Evolutionary conservation across 2,888 invertebrate species (phyloP).

Genomic region (Amaurobius ferox): DNA sequence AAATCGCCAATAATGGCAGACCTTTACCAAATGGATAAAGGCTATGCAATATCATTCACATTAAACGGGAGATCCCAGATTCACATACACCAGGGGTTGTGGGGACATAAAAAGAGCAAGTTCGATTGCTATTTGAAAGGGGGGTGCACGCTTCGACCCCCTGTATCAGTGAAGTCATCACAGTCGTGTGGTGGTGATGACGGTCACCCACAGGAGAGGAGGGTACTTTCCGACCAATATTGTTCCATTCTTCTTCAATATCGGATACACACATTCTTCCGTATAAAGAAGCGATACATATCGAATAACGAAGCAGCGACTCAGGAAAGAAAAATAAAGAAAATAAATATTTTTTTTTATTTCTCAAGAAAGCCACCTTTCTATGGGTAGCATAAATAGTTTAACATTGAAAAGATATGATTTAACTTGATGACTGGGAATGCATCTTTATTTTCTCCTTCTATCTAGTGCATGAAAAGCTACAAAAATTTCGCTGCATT

Average conservation of each 20-base stretch:
- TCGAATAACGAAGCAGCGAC: too few relatives aligned
- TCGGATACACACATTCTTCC: neutral
- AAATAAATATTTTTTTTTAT: too few relatives aligned
- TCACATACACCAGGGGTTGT: neutral
- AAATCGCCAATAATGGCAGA: slow-evolving; percentile 30
- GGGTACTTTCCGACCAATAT: neutral
- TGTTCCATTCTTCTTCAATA: neutral
- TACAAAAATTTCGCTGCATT: too few relatives aligned
- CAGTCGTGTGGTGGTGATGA: slow-evolving; percentile 35
- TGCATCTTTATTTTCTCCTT: too few relatives aligned
- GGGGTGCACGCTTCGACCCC: slow-evolving; percentile 21
- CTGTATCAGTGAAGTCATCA: slow-evolving; percentile 45
- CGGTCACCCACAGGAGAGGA: slow-evolving; percentile 29
- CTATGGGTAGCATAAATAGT: too few relatives aligned
- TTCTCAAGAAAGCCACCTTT: too few relatives aligned
- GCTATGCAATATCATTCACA: slow-evolving; percentile 13
- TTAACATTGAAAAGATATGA: too few relatives aligned
- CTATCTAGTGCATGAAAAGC: too few relatives aligned
- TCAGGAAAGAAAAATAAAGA: too few relatives aligned
- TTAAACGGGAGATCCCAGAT: neutral
- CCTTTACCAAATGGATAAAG: neutral
- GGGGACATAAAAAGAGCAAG: slow-evolving; percentile 27
- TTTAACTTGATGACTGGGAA: too few relatives aligned
- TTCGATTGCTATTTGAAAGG: slow-evolving; percentile 55
- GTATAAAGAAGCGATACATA: neutral